These are phyloP conservation scores for Trissonchulus sp. DNA, from an alignment of 2,888 invertebrate species.

Conservation along the genomic window DNA sequence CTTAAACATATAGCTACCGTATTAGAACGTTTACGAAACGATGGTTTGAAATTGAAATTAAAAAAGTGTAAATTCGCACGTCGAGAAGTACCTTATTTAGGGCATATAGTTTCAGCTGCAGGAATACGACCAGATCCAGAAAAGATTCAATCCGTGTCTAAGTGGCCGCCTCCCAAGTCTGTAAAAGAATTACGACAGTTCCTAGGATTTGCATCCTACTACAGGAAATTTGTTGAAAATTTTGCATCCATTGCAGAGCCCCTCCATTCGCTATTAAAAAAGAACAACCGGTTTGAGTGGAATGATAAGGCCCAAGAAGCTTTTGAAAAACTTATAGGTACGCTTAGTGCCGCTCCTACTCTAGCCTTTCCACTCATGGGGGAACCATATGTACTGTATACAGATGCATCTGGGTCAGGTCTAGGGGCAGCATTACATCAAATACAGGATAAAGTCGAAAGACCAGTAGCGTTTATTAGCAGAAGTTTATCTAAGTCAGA, in stretches of 20 bases:
- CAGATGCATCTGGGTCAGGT: too few relatives aligned
- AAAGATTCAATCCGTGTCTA: conserved; percentile 32
- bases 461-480: too few relatives aligned
- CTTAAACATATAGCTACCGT: conserved; percentile 30
- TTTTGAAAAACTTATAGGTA: conserved; percentile 31
- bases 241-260: conserved; percentile 36
- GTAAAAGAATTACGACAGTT: conserved; percentile 35
- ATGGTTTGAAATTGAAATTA: too few relatives aligned
- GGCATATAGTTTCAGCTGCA: conserved; percentile 31
- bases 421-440: too few relatives aligned
- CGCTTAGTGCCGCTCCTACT: conserved; percentile 33
- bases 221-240: conserved; percentile 33
- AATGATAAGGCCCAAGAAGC: conserved; percentile 26
- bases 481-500: too few relatives aligned
- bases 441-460: too few relatives aligned
- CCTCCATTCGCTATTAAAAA: conserved; percentile 37
- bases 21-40: conserved; percentile 31
- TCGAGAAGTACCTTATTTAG: conserved; percentile 29
- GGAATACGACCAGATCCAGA: conserved; percentile 32
- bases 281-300: conserved; percentile 37
- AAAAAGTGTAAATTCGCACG: too few relatives aligned
- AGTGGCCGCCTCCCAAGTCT: conserved; percentile 35
- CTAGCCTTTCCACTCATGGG: conserved; percentile 37
- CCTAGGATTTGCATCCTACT: conserved; percentile 38
- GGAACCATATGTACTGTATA: too few relatives aligned